Evolutionary conservation across 2,113 vertebrate species (phyloP).

Genomic region (Chlamydotis undulata): DNA sequence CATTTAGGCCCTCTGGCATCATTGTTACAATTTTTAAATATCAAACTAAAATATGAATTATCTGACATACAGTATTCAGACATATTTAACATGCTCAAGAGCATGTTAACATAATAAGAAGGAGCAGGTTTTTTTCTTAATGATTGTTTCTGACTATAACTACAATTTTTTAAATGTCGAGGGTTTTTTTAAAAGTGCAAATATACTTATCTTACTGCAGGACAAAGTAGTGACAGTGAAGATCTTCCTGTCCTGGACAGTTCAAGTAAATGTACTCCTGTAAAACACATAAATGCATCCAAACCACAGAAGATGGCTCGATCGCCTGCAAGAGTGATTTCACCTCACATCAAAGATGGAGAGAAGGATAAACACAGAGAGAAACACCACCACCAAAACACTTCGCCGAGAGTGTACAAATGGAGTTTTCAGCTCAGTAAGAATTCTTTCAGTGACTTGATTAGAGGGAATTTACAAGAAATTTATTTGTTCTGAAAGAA

Average conservation of each 20-base stretch:
- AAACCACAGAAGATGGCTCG: slow-evolving; percentile 87
- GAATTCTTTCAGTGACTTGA: not conserved
- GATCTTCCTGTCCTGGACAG: slow-evolving; percentile 83
- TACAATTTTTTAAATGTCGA: not conserved
- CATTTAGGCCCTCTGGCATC: not conserved
- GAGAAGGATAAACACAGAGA: slow-evolving; percentile 89
- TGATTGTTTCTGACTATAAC: not conserved
- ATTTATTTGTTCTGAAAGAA: not conserved
- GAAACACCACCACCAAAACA: slow-evolving; percentile 81
- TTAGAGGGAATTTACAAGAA: not conserved
- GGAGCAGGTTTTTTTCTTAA: not conserved
- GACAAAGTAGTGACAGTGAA: slow-evolving; percentile 97
- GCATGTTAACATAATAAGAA: not conserved
- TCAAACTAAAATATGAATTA: not conserved
- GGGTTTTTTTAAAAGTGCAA: not conserved
- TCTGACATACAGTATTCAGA: not conserved
- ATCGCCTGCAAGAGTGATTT: slow-evolving; percentile 80
- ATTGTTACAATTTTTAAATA: not conserved
- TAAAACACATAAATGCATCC: slow-evolving; percentile 80
- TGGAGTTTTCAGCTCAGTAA: slow-evolving; percentile 97
- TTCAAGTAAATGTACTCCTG: slow-evolving; percentile 85
- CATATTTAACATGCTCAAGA: not conserved
- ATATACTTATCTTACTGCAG: slow-evolving; percentile 66
- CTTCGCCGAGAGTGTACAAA: slow-evolving; percentile 90
- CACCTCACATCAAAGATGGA: slow-evolving; percentile 85